These are phyloP conservation scores for Drosophila setifemur DNA, from an alignment of 1,140 invertebrate genomes.

Conservation along the genomic window DNA sequence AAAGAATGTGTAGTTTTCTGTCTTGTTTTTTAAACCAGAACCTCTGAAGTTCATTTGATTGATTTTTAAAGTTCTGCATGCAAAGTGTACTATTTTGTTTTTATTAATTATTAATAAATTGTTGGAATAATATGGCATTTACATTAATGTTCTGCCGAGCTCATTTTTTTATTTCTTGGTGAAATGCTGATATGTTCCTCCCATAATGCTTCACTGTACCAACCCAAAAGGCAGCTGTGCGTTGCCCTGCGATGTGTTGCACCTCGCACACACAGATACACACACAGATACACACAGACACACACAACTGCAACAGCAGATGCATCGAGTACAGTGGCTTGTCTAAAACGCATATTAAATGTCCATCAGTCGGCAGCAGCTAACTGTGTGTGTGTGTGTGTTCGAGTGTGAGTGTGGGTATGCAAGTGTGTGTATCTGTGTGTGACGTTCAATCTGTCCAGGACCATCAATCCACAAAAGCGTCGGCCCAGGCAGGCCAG, in stretches of 20 bases:
- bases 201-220: conserved; percentile 9
- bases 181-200: no score
- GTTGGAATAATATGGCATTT: no score
- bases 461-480: conserved; percentile 73
- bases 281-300: conserved; percentile 23
- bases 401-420: not conserved
- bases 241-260: conserved; percentile 38
- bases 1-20: no score
- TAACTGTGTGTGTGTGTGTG: not conserved
- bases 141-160: no score
- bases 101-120: no score
- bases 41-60: no score
- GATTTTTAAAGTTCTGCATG: no score
- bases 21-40: no score
- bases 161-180: no score
- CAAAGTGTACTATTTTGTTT: no score
- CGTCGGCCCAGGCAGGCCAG: conserved; percentile 55
- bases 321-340: conserved; percentile 33
- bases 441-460: conserved; percentile 67
- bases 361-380: conserved; percentile 55
- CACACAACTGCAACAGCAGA: not conserved
- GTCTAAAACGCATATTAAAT: conserved; percentile 77
- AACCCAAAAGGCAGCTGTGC: conserved; percentile 16
- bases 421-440: not conserved
- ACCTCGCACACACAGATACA: no score